Conservation (phyloP, 1,140 invertebrate genomes). For the Caenorhabditis tropicalis region DNA sequence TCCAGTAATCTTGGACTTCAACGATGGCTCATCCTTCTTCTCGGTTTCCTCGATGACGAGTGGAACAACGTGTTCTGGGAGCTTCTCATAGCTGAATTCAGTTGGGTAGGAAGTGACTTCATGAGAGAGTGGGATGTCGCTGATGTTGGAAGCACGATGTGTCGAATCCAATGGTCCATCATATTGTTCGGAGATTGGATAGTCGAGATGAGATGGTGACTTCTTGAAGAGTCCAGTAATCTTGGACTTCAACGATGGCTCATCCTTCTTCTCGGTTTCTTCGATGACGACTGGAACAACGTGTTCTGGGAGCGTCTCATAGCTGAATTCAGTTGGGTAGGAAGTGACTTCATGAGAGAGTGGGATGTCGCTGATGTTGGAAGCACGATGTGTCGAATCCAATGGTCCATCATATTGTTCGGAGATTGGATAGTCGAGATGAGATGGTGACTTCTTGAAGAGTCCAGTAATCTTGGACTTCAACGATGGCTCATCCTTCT, state of each 20-base stretch:
- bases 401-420: neutral
- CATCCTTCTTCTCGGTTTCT: neutral
- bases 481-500: neutral
- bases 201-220: neutral
- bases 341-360: neutral
- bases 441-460: neutral
- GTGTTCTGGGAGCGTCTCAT: neutral
- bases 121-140: neutral
- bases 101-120: neutral
- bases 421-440: neutral
- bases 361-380: neutral
- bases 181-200: neutral
- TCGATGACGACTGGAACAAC: neutral
- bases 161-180: neutral
- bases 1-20: no score
- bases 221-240: neutral
- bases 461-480: neutral
- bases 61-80: neutral
- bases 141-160: neutral
- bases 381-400: neutral
- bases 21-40: neutral
- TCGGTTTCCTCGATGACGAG: neutral
- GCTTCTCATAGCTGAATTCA: neutral
- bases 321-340: slow-evolving; percentile 1
- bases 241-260: neutral